Base-by-base conservation (phyloP, 1,140 invertebrate species). In the Halyomorpha halys region DNA sequence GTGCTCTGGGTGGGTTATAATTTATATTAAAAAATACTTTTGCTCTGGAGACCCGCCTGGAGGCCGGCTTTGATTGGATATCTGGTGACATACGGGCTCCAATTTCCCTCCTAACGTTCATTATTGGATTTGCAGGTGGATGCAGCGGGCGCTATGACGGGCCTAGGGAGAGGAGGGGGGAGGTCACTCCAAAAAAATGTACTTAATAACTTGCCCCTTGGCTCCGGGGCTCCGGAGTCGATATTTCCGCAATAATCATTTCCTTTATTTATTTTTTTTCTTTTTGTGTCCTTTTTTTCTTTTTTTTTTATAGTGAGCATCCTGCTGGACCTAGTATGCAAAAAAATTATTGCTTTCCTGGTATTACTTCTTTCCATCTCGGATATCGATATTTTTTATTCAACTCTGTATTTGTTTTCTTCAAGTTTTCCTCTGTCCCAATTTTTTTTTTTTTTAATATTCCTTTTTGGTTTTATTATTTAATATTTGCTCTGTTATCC, bases 191-290 rank as follows among this genome's bases (percentile, higher is more conserved):
- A 19, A 53, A 53, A 53, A 53, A 53, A 53, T 53, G 51, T 53
- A 53, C n/a, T 21, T 53, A 53, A 53, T 53, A 53, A 53, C 51
- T 4, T 18, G 21, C 3, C 45, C 45, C 45, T 47, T 53, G 51
- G 51, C 5, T 21, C 11, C 15, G 3, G 3, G 2, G 45, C 3
- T 18, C 21, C 51, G 3, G 21, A n/a, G n/a, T 53, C 51, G 21
- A 53, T 53, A 53, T 53, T 30, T 19, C 51, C 51, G n/a, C 51
- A 53, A 53, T 53, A 53, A 53, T 53, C 51, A 53, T 21, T 53
- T 53, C 51, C 51, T 53, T 53, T 53, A 53, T 53, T 30, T 19
- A 53, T 21, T 23, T 19, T 19, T 53, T 53, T 53, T 53, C 21
- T 53, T 13, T 53, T 14, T 23, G 6, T 53, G n/a, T 23, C n/a